Percentiles rank a stretch among this genome's conserved stretches.
Evolutionary conservation across 2,797 vertebrate species (phyloP).

Genomic region (Pogonophryne albipinna): DNA sequence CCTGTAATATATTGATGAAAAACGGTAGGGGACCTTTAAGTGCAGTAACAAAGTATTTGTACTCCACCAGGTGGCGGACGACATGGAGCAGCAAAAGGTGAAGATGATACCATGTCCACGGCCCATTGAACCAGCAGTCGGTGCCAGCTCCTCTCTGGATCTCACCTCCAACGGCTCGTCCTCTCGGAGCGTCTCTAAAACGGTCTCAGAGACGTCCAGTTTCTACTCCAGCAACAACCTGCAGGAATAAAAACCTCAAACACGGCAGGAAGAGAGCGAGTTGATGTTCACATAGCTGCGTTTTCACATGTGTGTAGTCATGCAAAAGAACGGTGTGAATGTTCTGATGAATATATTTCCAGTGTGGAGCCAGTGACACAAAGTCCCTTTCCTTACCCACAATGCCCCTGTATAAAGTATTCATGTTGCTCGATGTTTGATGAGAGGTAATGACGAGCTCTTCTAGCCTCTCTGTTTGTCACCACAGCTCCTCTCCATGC

Average conservation of each 20-base stretch:
- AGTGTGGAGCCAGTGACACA: slow-evolving; percentile 21
- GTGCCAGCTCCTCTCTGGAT: slow-evolving; percentile 85
- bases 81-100: slow-evolving; percentile 83
- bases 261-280: slow-evolving; percentile 27
- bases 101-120: slow-evolving; percentile 40
- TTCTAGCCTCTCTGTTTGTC: slow-evolving; percentile 41
- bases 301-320: slow-evolving; percentile 22
- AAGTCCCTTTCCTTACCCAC: slow-evolving; percentile 20
- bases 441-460: slow-evolving; percentile 1
- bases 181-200: slow-evolving; percentile 92
- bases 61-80: slow-evolving; percentile 58
- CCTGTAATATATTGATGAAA: too few species aligned
- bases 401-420: neutral
- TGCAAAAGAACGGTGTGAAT: slow-evolving; percentile 28
- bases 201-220: slow-evolving; percentile 90
- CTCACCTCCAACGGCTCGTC: slow-evolving; percentile 92
- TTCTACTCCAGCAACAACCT: slow-evolving; percentile 92
- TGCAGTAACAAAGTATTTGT: too few species aligned
- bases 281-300: slow-evolving; percentile 25
- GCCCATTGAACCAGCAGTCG: neutral
- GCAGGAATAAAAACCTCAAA: slow-evolving; percentile 70
- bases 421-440: slow-evolving; percentile 5
- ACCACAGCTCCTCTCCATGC: slow-evolving; percentile 24
- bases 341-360: slow-evolving; percentile 33
- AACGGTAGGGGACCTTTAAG: too few species aligned